phyloP scores from a whole-genome alignment of 1,140 invertebrate species.

The Drosophila varians region DNA sequence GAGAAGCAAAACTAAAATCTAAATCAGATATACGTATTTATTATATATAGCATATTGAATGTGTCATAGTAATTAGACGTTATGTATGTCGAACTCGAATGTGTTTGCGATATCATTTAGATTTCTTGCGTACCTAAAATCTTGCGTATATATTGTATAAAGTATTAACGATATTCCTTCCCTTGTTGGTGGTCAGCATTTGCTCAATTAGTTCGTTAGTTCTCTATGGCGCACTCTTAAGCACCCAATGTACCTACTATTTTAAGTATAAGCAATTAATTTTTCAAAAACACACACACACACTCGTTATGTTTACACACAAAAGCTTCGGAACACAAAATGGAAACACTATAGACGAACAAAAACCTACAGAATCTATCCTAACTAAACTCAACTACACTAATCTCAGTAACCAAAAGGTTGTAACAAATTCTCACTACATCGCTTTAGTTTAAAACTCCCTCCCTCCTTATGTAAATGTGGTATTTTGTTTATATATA shows the following conservation, averaged over 20 bases:
- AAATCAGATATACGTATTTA: conserved; percentile 52
- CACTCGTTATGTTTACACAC: conserved; percentile 75
- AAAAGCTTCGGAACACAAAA: conserved; percentile 19
- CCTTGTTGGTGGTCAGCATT: conserved; percentile 64
- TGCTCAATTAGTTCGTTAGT: conserved; percentile 70
- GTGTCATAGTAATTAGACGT: conserved; percentile 53
- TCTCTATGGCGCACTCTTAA: conserved; percentile 44
- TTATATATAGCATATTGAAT: conserved; percentile 37
- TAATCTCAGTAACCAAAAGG: conserved; percentile 57
- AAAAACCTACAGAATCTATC: conserved; percentile 47
- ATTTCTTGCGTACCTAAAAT: conserved; percentile 35
- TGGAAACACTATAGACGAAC: conserved; percentile 40
- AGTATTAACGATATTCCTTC: conserved; percentile 56
- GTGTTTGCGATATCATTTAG: conserved; percentile 28
- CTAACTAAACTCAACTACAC: conserved; percentile 14
- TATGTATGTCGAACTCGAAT: conserved; percentile 24
- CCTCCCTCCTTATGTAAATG: conserved; percentile 18
- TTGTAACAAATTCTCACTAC: conserved; percentile 69
- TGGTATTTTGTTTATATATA: conserved; percentile 18
- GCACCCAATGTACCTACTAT: conserved; percentile 73
- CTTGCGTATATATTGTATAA: conserved; percentile 31
- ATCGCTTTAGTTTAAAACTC: conserved; percentile 57
- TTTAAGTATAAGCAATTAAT: conserved; percentile 60
- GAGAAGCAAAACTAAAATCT: conserved; percentile 33
- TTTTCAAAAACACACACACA: conserved; percentile 21